Percentiles rank a stretch among this genome's conserved stretches.
phyloP scores from a whole-genome alignment of 2,797 vertebrate genomes.

The Botia kubotai region DNA sequence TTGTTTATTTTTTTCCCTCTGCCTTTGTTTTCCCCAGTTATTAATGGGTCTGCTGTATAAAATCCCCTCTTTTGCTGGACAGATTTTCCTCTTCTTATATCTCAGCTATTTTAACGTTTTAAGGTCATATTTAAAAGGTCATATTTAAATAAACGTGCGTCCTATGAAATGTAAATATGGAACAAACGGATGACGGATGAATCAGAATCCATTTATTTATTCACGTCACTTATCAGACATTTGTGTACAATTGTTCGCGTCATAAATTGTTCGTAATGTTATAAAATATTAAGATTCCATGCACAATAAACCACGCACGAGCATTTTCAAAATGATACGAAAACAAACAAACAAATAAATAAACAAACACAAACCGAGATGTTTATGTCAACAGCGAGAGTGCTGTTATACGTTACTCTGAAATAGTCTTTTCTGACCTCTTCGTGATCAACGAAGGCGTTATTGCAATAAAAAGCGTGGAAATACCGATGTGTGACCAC shows the following conservation, averaged over 20 bases:
- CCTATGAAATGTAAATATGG: not conserved
- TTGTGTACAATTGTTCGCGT: slow-evolving; percentile 82
- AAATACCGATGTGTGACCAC: slow-evolving; percentile 82
- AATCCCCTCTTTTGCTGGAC: too few relatives aligned
- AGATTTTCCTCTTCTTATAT: too few relatives aligned
- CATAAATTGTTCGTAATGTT: slow-evolving; percentile 88
- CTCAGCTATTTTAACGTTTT: not conserved
- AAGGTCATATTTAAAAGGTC: not conserved
- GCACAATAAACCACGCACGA: slow-evolving; percentile 91
- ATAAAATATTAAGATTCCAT: slow-evolving; percentile 92
- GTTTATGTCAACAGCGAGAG: slow-evolving; percentile 74
- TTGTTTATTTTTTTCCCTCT: not conserved
- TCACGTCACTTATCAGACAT: slow-evolving; percentile 90
- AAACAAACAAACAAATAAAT: slow-evolving; percentile 47
- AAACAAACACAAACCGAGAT: slow-evolving; percentile 16
- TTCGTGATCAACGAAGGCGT: slow-evolving; percentile 77
- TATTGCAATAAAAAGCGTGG: slow-evolving; percentile 23
- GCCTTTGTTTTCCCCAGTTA: not conserved
- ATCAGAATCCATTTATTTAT: slow-evolving; percentile 88
- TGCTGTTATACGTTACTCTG: slow-evolving; percentile 54
- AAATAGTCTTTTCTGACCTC: slow-evolving; percentile 77
- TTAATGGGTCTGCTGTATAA: not conserved
- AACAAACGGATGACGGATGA: slow-evolving; percentile 6
- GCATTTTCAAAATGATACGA: slow-evolving; percentile 90
- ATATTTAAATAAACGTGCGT: not conserved